phyloP scores from a whole-genome alignment of 2,113 vertebrate genomes.

The Antennarius striatus region DNA sequence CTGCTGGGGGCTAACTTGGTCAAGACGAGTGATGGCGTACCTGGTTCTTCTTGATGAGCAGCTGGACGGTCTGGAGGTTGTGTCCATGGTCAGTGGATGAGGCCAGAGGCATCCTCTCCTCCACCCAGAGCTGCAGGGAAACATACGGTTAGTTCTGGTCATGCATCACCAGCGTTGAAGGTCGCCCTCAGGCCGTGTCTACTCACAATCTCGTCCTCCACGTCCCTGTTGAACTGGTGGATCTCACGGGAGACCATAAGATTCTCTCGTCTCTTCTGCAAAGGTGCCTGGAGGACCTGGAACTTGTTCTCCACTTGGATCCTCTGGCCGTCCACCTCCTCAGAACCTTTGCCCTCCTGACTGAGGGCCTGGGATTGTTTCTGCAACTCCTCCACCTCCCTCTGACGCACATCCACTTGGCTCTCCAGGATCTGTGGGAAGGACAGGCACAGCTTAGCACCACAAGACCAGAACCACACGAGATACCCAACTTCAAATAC shows the following conservation, averaged over 20 bases:
- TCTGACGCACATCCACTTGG: slow-evolving; percentile 95
- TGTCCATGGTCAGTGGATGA: slow-evolving; percentile 96
- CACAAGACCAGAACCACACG: no score
- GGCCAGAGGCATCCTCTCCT: slow-evolving; percentile 94
- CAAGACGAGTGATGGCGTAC: slow-evolving; percentile 62
- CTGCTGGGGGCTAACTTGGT: background rate
- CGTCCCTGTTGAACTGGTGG: slow-evolving; percentile 94
- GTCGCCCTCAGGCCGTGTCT: background rate
- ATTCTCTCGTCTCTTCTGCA: slow-evolving; percentile 88
- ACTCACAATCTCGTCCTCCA: slow-evolving; percentile 95
- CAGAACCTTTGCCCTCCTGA: slow-evolving; percentile 93
- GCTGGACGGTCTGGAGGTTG: slow-evolving; percentile 97
- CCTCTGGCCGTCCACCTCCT: slow-evolving; percentile 93
- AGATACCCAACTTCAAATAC: no score
- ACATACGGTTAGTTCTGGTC: background rate
- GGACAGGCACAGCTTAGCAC: background rate
- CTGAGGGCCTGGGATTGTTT: slow-evolving; percentile 85
- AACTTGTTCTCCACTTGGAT: slow-evolving; percentile 91
- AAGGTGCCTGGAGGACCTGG: slow-evolving; percentile 84
- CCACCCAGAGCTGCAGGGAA: slow-evolving; percentile 75
- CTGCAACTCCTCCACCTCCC: slow-evolving; percentile 89
- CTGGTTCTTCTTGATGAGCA: slow-evolving; percentile 99
- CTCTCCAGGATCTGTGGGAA: slow-evolving; percentile 88
- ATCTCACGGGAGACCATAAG: slow-evolving; percentile 94
- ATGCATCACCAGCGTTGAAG: background rate